These are phyloP conservation scores for Heliconius melpomene DNA, from an alignment of 1,140 invertebrate genomes.

Conservation along the genomic window DNA sequence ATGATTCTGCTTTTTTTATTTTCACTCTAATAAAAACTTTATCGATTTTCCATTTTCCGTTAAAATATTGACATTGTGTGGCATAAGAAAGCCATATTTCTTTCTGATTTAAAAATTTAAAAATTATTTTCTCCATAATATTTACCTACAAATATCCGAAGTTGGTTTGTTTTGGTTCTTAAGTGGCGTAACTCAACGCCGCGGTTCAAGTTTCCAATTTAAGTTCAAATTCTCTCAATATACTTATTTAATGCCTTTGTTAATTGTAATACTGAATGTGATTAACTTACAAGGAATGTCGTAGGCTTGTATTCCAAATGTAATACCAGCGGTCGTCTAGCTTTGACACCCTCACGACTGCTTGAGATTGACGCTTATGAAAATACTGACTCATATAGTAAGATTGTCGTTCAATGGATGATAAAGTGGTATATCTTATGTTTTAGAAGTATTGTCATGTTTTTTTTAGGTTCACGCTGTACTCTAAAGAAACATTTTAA, in stretches of 20 bases:
- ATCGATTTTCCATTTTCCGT: no score
- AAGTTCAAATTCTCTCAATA: neutral
- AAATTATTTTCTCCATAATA: no score
- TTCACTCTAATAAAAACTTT: no score
- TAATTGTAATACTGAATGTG: neutral
- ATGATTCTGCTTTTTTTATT: no score
- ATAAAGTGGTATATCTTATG: neutral
- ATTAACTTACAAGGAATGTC: neutral
- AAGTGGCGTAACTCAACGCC: neutral
- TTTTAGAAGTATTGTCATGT: neutral
- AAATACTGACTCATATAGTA: neutral
- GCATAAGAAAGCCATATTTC: no score
- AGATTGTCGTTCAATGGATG: neutral
- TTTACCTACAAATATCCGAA: no score
- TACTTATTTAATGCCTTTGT: neutral
- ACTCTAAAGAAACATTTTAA: no score
- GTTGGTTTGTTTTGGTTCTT: no score
- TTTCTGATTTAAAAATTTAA: no score
- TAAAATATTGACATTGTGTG: no score
- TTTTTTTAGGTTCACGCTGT: no score
- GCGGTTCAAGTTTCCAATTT: neutral
- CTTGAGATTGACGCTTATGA: neutral
- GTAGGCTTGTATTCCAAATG: conserved; percentile 3
- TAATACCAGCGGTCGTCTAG: neutral
- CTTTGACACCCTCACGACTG: conserved; percentile 2